These are phyloP conservation scores for Augiades crinisus DNA, from an alignment of 2,888 invertebrate species.

Conservation along the genomic window DNA sequence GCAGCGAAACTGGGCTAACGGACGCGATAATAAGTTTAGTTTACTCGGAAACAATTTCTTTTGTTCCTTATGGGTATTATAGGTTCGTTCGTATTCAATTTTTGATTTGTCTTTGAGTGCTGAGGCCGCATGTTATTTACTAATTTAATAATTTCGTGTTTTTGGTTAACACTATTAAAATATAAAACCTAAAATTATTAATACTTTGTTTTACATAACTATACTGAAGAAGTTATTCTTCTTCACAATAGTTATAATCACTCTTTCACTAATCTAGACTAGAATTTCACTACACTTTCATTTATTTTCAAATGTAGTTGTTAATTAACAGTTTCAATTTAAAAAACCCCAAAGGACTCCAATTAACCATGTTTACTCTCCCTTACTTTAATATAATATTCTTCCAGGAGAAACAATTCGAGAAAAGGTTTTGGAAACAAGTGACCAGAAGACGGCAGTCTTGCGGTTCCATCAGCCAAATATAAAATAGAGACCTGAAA, in stretches of 20 bases:
- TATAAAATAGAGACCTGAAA: constrained; percentile 44
- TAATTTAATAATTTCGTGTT: too few species aligned
- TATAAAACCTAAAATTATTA: too few species aligned
- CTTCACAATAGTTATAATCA: constrained; percentile 5
- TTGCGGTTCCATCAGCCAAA: constrained; percentile 71
- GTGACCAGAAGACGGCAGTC: constrained; percentile 86
- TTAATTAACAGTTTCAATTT: not conserved
- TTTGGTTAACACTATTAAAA: too few species aligned
- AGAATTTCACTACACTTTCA: constrained; percentile 18
- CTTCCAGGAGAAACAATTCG: constrained; percentile 88
- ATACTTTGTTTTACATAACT: too few species aligned
- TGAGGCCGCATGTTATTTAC: too few species aligned
- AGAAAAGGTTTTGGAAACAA: constrained; percentile 91
- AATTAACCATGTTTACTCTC: not conserved
- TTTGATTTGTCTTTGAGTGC: too few species aligned
- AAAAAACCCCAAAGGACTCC: not conserved
- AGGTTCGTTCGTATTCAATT: too few species aligned
- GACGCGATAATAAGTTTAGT: not conserved
- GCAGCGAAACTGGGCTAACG: constrained; percentile 11
- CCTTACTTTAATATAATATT: constrained; percentile 35
- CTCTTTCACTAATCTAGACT: constrained; percentile 16
- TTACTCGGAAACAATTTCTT: not conserved
- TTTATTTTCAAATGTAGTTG: not conserved
- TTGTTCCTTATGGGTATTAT: constrained; percentile 11
- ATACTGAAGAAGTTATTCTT: too few species aligned